Evolutionary conservation across 2,888 invertebrate species (phyloP).

Genomic region (Harmothoe impar): DNA sequence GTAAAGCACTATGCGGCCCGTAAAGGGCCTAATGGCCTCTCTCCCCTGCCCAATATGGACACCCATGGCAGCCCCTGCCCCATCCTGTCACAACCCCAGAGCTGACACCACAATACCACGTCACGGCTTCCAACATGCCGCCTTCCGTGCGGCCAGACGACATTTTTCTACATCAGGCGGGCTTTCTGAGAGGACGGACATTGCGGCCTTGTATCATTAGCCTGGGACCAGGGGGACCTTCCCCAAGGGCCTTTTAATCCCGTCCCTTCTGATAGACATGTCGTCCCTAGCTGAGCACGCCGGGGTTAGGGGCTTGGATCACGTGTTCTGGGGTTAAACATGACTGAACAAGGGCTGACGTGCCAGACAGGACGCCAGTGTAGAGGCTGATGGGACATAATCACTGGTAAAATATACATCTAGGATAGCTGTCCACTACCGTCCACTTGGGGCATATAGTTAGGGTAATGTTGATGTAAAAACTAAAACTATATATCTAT

Average conservation of each 20-base stretch:
- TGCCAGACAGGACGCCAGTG: no score
- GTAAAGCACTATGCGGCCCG: no score
- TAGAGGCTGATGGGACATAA: no score
- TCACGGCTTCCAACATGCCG: background rate
- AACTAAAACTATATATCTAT: no score
- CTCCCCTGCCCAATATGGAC: background rate
- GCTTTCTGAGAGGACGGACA: background rate
- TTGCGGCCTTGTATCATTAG: slow-evolving; percentile 23
- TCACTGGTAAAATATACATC: no score
- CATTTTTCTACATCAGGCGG: background rate
- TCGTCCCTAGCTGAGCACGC: background rate
- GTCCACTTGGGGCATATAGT: no score
- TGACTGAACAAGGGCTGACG: no score
- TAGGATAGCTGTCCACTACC: no score
- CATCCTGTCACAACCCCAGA: slow-evolving; percentile 12
- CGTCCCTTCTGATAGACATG: background rate
- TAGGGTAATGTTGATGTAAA: no score
- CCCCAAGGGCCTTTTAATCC: background rate
- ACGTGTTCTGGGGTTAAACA: no score
- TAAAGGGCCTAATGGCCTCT: background rate
- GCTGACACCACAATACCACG: slow-evolving; percentile 16
- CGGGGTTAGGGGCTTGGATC: background rate
- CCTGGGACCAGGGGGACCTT: background rate
- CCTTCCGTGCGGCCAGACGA: background rate
- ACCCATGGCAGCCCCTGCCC: background rate